Evolutionary conservation across 1,140 invertebrate genomes (phyloP).

Genomic region (Diprion similis): DNA sequence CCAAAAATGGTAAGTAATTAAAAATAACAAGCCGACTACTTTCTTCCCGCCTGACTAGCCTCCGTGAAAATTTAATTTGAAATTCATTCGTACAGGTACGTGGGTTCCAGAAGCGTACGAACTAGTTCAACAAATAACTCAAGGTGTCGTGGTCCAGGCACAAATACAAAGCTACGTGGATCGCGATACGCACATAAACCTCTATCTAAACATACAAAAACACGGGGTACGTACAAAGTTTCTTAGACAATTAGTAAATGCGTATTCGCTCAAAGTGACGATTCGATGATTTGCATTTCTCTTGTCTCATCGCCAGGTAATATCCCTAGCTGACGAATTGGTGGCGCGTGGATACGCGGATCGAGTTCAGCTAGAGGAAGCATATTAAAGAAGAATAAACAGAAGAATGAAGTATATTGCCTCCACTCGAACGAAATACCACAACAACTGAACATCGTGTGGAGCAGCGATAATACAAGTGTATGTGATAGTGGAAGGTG

Average conservation of each 20-base stretch:
- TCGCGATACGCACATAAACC: constrained; percentile 42
- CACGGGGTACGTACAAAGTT: constrained; percentile 43
- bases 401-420: no score
- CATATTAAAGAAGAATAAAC: not conserved
- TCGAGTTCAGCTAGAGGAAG: constrained; percentile 39
- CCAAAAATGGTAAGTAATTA: constrained; percentile 71
- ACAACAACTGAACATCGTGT: no score
- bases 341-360: constrained; percentile 48
- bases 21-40: constrained; percentile 32
- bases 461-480: no score
- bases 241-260: no score
- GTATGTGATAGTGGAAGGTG: no score
- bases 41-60: constrained; percentile 15
- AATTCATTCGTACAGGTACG: constrained; percentile 43
- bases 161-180: constrained; percentile 84
- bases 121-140: constrained; percentile 78
- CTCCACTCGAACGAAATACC: no score
- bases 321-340: constrained; percentile 57
- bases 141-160: constrained; percentile 82
- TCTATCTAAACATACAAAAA: constrained; percentile 52
- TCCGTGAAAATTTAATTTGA: not conserved
- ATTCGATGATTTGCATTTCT: constrained; percentile 4
- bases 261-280: not conserved
- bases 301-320: constrained; percentile 38
- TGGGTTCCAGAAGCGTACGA: constrained; percentile 80